These are phyloP conservation scores for Acrocephalus kingi DNA, from an alignment of 2,113 vertebrate genomes.

Conservation along the genomic window DNA sequence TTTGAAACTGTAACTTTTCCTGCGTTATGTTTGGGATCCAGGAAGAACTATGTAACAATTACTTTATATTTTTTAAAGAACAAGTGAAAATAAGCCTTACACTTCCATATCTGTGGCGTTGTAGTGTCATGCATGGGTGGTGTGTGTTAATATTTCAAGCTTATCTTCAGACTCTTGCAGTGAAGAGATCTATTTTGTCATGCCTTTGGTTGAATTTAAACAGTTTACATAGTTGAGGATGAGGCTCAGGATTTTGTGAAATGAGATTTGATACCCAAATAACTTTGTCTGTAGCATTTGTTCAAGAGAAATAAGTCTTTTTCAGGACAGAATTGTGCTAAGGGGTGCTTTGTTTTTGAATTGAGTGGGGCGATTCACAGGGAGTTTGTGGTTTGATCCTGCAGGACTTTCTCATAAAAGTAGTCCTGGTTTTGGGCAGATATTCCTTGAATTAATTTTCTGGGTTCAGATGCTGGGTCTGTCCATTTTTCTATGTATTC, in stretches of 20 bases:
- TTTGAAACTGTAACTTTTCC: neutral
- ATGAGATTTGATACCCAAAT: slow-evolving; percentile 7
- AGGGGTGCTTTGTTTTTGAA: neutral
- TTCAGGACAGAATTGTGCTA: neutral
- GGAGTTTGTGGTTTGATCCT: neutral
- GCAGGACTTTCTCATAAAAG: neutral
- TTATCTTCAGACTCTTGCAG: neutral
- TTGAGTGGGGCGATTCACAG: neutral
- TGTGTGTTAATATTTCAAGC: neutral
- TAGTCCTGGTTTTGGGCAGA: neutral
- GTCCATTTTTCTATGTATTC: neutral
- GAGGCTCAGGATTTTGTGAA: slow-evolving; percentile 5
- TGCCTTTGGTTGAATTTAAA: neutral
- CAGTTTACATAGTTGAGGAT: neutral
- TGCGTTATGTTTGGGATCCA: neutral
- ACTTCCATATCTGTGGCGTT: rapidly evolving
- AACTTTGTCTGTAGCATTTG: neutral
- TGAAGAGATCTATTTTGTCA: neutral
- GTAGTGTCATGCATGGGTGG: neutral
- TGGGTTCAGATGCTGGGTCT: neutral
- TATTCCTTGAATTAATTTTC: neutral
- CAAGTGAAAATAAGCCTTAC: neutral
- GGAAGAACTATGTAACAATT: neutral
- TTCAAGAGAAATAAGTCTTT: neutral
- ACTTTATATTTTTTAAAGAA: neutral